These are phyloP conservation scores for Emys orbicularis DNA, from an alignment of 2,797 vertebrate genomes.

Conservation along the genomic window DNA sequence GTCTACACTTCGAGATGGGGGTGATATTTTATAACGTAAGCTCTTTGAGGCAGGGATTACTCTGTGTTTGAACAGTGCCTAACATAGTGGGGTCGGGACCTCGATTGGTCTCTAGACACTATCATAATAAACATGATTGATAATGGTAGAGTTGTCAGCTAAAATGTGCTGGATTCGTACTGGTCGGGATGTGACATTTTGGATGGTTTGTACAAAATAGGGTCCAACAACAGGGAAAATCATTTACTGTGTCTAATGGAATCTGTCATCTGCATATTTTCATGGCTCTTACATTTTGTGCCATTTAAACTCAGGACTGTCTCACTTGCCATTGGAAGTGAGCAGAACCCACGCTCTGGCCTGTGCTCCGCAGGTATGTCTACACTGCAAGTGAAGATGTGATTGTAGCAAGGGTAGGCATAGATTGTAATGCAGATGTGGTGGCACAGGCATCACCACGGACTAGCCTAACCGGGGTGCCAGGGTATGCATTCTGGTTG, in stretches of 20 bases:
- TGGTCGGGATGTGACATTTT: neutral
- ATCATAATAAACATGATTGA: neutral
- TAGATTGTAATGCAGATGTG: neutral
- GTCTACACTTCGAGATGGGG: neutral
- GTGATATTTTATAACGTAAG: neutral
- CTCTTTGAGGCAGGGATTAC: neutral
- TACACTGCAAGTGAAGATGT: neutral
- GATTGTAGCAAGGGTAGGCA: neutral
- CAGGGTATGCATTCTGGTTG: neutral
- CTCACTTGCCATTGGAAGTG: neutral
- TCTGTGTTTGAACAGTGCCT: neutral
- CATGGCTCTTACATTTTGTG: neutral
- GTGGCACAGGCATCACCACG: neutral
- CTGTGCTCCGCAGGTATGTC: neutral
- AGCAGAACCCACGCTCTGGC: neutral
- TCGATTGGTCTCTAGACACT: neutral
- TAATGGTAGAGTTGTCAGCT: neutral
- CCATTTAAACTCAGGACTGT: neutral
- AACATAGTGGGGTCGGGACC: neutral
- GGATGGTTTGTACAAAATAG: neutral
- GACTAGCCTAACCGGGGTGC: neutral
- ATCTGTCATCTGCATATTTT: neutral
- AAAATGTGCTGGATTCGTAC: neutral
- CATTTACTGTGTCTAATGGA: neutral
- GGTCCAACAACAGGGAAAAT: neutral